Evolutionary conservation across 1,140 invertebrate genomes (phyloP).

Genomic region (Papilio polyxenes): DNA sequence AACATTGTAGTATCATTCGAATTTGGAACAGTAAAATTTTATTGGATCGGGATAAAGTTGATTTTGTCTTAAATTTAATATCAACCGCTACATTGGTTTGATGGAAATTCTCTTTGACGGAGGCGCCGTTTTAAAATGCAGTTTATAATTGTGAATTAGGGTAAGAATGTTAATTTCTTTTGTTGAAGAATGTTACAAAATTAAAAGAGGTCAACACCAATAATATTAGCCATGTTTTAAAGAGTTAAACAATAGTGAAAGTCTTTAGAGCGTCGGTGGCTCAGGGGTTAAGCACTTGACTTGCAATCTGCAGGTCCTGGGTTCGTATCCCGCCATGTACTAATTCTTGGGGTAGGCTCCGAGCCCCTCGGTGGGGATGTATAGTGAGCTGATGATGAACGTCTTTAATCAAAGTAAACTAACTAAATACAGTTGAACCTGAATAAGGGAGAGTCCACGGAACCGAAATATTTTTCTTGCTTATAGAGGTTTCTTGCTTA

Average conservation of each 20-base stretch:
- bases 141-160: conserved; percentile 29
- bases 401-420: no score
- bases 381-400: no score
- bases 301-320: no score
- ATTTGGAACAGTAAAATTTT: conserved; percentile 26
- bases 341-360: no score
- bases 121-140: conserved; percentile 47
- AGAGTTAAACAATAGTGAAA: background rate
- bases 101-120: conserved; percentile 14
- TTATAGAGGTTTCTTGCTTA: no score
- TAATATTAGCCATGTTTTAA: background rate
- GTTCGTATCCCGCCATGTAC: no score
- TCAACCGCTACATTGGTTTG: conserved; percentile 37
- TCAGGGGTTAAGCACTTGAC: no score
- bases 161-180: background rate
- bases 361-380: no score
- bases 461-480: no score
- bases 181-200: no score
- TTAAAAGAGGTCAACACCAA: background rate
- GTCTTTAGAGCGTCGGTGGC: no score
- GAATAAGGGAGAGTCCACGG: background rate
- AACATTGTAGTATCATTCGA: conserved; percentile 6
- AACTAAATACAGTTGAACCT: background rate
- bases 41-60: conserved; percentile 49
- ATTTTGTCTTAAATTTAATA: conserved; percentile 43